Evolutionary conservation across 2,113 vertebrate genomes (phyloP).

Genomic region (Stigmatopora argus): DNA sequence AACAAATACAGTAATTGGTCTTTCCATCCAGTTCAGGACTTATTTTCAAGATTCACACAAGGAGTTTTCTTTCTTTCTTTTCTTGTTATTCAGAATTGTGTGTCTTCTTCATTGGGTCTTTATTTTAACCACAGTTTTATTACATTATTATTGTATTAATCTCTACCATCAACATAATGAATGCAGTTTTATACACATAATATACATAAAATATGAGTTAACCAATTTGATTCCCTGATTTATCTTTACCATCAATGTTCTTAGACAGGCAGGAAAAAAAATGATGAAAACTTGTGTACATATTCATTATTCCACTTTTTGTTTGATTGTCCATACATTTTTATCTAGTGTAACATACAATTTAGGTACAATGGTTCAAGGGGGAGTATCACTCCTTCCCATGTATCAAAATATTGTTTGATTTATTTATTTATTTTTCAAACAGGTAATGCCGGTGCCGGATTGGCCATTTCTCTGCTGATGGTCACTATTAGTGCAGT

Average conservation of each 20-base stretch:
- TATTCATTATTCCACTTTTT: too few species aligned
- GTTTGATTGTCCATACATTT: not conserved
- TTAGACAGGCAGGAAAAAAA: too few species aligned
- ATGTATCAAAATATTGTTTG: not conserved
- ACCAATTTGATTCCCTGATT: too few species aligned
- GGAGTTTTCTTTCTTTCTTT: too few species aligned
- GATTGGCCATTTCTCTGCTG: conserved; percentile 93
- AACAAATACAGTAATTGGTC: not conserved
- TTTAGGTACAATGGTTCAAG: not conserved
- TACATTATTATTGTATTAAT: too few species aligned
- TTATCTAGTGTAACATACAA: not conserved
- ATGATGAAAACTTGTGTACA: too few species aligned
- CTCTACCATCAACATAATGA: too few species aligned
- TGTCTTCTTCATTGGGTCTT: not conserved
- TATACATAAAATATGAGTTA: too few species aligned
- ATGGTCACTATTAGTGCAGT: conserved; percentile 99
- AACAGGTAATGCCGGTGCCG: conserved; percentile 91
- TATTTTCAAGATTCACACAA: not conserved
- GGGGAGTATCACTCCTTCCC: not conserved
- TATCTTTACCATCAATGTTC: too few species aligned
- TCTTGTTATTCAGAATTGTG: too few species aligned
- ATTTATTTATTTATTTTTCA: conserved; percentile 21
- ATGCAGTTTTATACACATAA: too few species aligned
- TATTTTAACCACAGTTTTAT: not conserved
- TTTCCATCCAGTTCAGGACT: not conserved